phyloP scores from a whole-genome alignment of 1,140 invertebrate genomes.

The Drosophila melanogaster region Release_6_plus_ISO1_MT NT_033777.3:27351501-27352000 shows the following conservation, averaged over 20 bases:
- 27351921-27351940: conserved; percentile 82
- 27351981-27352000: conserved; percentile 46
- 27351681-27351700: conserved; percentile 52
- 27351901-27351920: conserved; percentile 75
- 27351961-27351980: conserved; percentile 50
- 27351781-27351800: background rate
- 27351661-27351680: conserved; percentile 24
- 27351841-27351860: conserved; percentile 43
- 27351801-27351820: conserved; percentile 24
- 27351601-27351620: conserved; percentile 40
- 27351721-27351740: conserved; percentile 64
- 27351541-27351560: conserved; percentile 57
- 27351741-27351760: conserved; percentile 14
- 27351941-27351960: conserved; percentile 59
- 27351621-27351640: conserved; percentile 56
- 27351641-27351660: conserved; percentile 21
- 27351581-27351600: conserved; percentile 4
- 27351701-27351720: conserved; percentile 63
- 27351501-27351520: background rate
- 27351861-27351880: conserved; percentile 62
- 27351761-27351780: conserved; percentile 9
- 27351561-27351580: conserved; percentile 21
- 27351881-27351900: conserved; percentile 80
- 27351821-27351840: conserved; percentile 14
- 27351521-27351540: conserved; percentile 60